Evolutionary conservation across 2,888 invertebrate species (phyloP).

Genomic region (Metalampra italica): DNA sequence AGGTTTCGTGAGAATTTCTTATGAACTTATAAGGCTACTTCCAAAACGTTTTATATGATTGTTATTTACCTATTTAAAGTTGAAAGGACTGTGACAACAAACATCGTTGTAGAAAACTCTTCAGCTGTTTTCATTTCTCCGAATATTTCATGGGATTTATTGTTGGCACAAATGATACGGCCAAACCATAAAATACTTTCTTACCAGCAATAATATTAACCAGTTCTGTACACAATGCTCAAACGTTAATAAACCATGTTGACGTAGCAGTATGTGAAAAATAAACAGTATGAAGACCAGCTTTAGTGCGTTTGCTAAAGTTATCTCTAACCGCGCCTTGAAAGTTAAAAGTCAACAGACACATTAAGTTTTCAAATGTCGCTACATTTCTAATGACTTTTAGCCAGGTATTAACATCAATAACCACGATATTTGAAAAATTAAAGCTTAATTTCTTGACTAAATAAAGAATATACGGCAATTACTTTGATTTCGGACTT

Average conservation of each 20-base stretch:
- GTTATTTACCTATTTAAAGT: constrained; percentile 17
- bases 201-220: constrained; percentile 34
- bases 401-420: constrained; percentile 22
- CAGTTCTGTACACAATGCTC: constrained; percentile 38
- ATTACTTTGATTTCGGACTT: neutral
- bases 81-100: constrained; percentile 27
- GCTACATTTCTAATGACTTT: constrained; percentile 44
- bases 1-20: constrained; percentile 51
- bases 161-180: constrained; percentile 20
- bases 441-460: constrained; percentile 6
- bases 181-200: constrained; percentile 6
- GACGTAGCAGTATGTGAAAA: constrained; percentile 63
- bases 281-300: constrained; percentile 52
- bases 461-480: neutral
- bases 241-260: constrained; percentile 55
- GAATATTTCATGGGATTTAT: constrained; percentile 20
- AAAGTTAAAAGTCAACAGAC: constrained; percentile 67
- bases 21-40: constrained; percentile 38
- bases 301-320: constrained; percentile 69
- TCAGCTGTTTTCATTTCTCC: constrained; percentile 13
- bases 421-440: constrained; percentile 13
- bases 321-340: constrained; percentile 59
- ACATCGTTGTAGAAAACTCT: constrained; percentile 33
- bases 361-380: constrained; percentile 54
- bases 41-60: constrained; percentile 39